Evolutionary conservation across 1,140 invertebrate species (phyloP), one percentile per base, ranked within the genome.

Genomic region (Andricus grossulariae): DNA sequence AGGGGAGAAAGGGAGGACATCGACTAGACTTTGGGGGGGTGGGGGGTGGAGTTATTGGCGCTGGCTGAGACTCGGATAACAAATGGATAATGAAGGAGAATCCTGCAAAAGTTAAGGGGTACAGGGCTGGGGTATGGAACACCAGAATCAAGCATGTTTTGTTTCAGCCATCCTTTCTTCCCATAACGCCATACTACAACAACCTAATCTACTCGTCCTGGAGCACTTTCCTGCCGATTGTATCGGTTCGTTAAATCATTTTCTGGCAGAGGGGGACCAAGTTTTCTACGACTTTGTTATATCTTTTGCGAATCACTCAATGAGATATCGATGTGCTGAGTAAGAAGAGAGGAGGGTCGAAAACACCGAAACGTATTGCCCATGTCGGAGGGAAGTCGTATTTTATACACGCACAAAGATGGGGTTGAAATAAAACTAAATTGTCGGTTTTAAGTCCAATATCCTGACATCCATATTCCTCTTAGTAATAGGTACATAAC

Each of bases 1-100:
- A 52, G 54, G n/a, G 12, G 7, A 25, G 39, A 45, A 52, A 32
- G 21, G 57, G 57, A 32, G 21, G 21, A 13, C 57, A 66, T 12
- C 39, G 57, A 16, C 57, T 66, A 66, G 57, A 66, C 57, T 66
- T 21, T 11, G 39, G 39, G 32, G 32, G 32, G 32, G 32, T 7
- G 19, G 55, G 25, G 57, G 57, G 13, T 32, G 57, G 25, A 66
- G 11, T 66, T 51, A 76, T 83, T 83, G 73, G 16, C 73, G 66
- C 55, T 60, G 52, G 49, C 54, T 54, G 66, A 75, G 77, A 81
- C 80, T 79, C 74, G 75, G 80, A 81, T 81, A 76, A 81, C 77
- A 76, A 75, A 79, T 74, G 49, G 80, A 81, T 79, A 81, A 79
- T 79, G 57, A 66, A 66, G 57, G 57, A 66, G 57, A 66, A 66